Evolutionary conservation across 1,140 invertebrate species (phyloP).

Genomic region (Hypothenemus hampei): DNA sequence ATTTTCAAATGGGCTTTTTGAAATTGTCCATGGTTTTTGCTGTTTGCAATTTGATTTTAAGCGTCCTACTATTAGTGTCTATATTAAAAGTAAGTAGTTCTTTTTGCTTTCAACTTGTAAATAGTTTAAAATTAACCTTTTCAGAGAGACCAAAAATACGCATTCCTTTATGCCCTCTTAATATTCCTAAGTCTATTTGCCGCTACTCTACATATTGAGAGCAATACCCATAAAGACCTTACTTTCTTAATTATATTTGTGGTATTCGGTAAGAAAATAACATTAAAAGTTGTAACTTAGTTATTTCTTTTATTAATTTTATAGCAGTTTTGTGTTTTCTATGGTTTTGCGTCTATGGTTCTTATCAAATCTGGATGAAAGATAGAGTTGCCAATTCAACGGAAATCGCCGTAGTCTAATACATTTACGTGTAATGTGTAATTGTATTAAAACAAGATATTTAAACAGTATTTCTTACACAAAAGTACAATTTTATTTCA

Average conservation of each 20-base stretch:
- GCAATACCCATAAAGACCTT: slow-evolving; percentile 30
- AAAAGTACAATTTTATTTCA: too few species aligned
- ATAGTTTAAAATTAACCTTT: slow-evolving; percentile 4
- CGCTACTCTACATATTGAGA: slow-evolving; percentile 35
- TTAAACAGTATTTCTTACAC: too few species aligned
- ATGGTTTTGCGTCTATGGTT: slow-evolving; percentile 34
- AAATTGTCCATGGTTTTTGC: slow-evolving; percentile 37
- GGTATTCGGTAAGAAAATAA: slow-evolving; percentile 34
- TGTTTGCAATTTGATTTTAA: slow-evolving; percentile 33
- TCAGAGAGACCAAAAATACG: slow-evolving; percentile 37
- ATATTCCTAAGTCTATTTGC: slow-evolving; percentile 36
- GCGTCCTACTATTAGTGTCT: slow-evolving; percentile 33
- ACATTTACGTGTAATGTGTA: too few species aligned
- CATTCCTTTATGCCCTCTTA: slow-evolving; percentile 35
- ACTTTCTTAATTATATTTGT: slow-evolving; percentile 35
- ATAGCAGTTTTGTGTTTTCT: slow-evolving; percentile 32
- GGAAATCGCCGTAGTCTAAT: slow-evolving; percentile 8
- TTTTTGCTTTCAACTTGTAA: not conserved
- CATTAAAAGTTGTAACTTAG: not conserved
- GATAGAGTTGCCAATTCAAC: slow-evolving; percentile 11
- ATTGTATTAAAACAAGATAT: too few species aligned
- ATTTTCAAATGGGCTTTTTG: slow-evolving; percentile 32
- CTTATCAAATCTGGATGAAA: slow-evolving; percentile 33
- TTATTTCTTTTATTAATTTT: slow-evolving; percentile 12
- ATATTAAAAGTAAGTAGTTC: slow-evolving; percentile 31